phyloP scores from a whole-genome alignment of 1,140 invertebrate genomes.

The Cherax destructor region DNA sequence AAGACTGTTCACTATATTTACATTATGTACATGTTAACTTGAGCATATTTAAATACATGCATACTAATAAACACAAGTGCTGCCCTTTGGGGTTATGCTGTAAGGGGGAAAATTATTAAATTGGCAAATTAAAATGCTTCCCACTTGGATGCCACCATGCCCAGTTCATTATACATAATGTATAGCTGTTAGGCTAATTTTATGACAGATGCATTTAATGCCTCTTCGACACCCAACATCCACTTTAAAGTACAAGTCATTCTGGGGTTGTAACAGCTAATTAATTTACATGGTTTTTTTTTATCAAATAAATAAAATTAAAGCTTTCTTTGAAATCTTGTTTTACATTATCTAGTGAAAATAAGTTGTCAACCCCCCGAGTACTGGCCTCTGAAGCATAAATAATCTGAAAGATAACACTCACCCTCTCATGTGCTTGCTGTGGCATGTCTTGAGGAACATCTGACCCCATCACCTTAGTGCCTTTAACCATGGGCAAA shows the following conservation, averaged over 20 bases:
- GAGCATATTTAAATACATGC: too few relatives aligned
- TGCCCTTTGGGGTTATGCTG: background rate
- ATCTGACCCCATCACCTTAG: background rate
- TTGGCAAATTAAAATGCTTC: background rate
- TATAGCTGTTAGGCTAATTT: too few relatives aligned
- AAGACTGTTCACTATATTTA: too few relatives aligned
- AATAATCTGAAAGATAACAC: background rate
- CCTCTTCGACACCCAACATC: background rate
- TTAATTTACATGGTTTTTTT: background rate
- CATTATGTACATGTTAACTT: too few relatives aligned
- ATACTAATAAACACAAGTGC: too few relatives aligned
- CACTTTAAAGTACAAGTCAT: background rate
- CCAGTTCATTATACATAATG: too few relatives aligned
- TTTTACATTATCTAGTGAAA: background rate
- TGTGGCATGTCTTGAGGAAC: background rate
- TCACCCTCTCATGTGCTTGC: constrained; percentile 15
- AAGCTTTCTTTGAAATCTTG: background rate
- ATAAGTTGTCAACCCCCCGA: background rate
- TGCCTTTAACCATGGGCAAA: background rate
- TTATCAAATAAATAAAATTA: background rate
- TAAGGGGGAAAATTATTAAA: background rate
- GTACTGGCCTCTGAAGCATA: background rate
- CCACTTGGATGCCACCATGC: background rate
- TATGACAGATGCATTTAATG: background rate
- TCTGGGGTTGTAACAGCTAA: background rate